Evolutionary conservation across 2,113 vertebrate genomes (phyloP).

Genomic region (Aspiorhynchus laticeps): DNA sequence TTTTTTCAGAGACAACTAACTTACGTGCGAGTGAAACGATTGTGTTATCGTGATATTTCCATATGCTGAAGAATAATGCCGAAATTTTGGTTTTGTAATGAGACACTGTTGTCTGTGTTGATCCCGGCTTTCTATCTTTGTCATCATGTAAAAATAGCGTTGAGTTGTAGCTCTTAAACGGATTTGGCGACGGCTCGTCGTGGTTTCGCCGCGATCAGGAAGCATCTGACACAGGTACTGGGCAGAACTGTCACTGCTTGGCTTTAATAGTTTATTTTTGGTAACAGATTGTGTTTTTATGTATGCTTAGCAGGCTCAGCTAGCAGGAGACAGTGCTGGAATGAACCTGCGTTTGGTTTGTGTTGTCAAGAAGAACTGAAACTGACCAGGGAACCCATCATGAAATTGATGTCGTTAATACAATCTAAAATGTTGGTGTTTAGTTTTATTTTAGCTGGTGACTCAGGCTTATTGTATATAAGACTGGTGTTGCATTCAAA

Average conservation of each 20-base stretch:
- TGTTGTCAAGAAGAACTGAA: neutral
- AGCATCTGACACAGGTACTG: neutral
- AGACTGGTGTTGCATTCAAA: neutral
- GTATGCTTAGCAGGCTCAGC: neutral
- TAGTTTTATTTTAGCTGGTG: neutral
- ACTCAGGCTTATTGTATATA: neutral
- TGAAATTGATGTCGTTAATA: neutral
- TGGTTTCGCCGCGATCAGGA: conserved; percentile 6
- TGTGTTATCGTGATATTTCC: neutral
- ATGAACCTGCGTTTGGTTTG: neutral
- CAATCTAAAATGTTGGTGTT: neutral
- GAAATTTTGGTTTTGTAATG: neutral
- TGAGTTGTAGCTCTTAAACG: conserved; percentile 32
- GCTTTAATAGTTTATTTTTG: neutral
- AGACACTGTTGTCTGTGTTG: neutral
- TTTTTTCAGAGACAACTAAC: neutral
- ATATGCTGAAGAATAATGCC: neutral
- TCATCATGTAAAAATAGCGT: conserved; percentile 33
- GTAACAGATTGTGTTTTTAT: neutral
- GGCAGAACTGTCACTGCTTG: too few relatives aligned
- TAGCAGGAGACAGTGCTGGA: conserved; percentile 3
- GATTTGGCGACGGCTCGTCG: conserved; percentile 32
- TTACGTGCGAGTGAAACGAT: neutral
- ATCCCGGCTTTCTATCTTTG: conserved; percentile 23
- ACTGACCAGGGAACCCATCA: neutral